phyloP scores from a whole-genome alignment of 2,888 invertebrate genomes.

The Scaptomyza parva region DNA sequence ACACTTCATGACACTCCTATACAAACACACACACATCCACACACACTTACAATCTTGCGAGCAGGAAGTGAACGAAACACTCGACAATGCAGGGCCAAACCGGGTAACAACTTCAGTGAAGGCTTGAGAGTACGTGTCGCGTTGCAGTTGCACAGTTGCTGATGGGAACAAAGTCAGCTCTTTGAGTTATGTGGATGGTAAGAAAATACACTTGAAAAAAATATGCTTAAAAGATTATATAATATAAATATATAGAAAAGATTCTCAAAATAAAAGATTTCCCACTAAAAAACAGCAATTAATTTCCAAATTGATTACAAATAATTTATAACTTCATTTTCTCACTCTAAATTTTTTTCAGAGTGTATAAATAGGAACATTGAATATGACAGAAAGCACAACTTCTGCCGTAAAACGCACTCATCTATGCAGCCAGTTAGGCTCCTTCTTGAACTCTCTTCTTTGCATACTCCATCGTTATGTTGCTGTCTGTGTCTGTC shows the following conservation, averaged over 20 bases:
- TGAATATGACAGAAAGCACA: slow-evolving; percentile 27
- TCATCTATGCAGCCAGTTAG: slow-evolving; percentile 38
- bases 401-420: slow-evolving; percentile 38
- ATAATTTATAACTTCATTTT: not conserved
- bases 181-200: slow-evolving; percentile 11
- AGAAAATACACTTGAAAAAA: slow-evolving; percentile 6
- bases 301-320: too few species aligned
- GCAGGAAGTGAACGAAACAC: slow-evolving; percentile 69
- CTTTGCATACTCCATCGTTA: not conserved
- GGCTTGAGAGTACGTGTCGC: slow-evolving; percentile 63
- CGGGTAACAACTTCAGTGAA: slow-evolving; percentile 59
- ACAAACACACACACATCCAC: slow-evolving; percentile 20
- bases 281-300: too few species aligned
- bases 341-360: not conserved
- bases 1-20: slow-evolving; percentile 65
- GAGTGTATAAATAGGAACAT: not conserved
- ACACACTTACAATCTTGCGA: slow-evolving; percentile 10
- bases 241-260: not conserved
- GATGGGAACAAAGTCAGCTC: slow-evolving; percentile 20
- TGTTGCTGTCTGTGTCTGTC: not conserved
- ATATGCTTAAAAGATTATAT: too few species aligned
- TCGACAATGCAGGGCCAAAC: slow-evolving; percentile 55
- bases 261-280: not conserved
- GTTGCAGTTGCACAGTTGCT: slow-evolving; percentile 35
- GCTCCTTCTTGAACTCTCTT: not conserved